These are phyloP conservation scores for Zaprionus bogoriensis DNA, from an alignment of 2,888 invertebrate genomes.

Conservation along the genomic window DNA sequence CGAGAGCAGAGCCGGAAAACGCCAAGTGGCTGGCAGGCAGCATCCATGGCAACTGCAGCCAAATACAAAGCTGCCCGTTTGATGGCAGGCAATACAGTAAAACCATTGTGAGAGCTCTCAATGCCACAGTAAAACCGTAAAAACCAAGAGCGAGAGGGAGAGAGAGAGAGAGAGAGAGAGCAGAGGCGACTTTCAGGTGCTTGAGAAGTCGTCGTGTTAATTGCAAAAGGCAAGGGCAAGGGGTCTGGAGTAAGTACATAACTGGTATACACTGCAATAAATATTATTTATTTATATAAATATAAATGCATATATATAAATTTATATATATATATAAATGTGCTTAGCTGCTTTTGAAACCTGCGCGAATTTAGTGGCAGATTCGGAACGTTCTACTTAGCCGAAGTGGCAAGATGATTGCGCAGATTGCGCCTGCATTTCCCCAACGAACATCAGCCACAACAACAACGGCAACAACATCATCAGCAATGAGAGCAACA, in stretches of 20 bases:
- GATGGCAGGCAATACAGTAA: conserved; percentile 27
- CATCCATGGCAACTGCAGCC: conserved; percentile 22
- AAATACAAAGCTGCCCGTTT: conserved; percentile 15
- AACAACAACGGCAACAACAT: conserved; percentile 13
- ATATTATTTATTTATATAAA: too few relatives aligned
- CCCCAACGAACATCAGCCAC: conserved; percentile 33
- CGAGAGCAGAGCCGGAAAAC: conserved; percentile 24
- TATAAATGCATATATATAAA: too few relatives aligned
- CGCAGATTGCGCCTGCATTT: conserved; percentile 27
- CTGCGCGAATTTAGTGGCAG: neutral
- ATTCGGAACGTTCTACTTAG: conserved; percentile 15
- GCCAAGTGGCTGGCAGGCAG: conserved; percentile 12
- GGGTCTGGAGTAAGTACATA: too few relatives aligned
- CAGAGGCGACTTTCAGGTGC: too few relatives aligned
- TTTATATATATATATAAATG: neutral
- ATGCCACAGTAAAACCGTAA: neutral
- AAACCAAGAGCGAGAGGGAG: too few relatives aligned
- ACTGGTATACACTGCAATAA: too few relatives aligned
- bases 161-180: neutral
- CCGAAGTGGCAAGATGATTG: conserved; percentile 13
- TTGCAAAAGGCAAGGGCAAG: too few relatives aligned
- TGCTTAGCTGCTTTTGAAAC: neutral
- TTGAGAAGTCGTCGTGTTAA: neutral
- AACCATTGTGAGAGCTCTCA: conserved; percentile 15
- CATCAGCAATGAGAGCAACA: conserved; percentile 16